Evolutionary conservation across 2,888 invertebrate genomes (phyloP).

Genomic region (Acanthoscelides obtectus): DNA sequence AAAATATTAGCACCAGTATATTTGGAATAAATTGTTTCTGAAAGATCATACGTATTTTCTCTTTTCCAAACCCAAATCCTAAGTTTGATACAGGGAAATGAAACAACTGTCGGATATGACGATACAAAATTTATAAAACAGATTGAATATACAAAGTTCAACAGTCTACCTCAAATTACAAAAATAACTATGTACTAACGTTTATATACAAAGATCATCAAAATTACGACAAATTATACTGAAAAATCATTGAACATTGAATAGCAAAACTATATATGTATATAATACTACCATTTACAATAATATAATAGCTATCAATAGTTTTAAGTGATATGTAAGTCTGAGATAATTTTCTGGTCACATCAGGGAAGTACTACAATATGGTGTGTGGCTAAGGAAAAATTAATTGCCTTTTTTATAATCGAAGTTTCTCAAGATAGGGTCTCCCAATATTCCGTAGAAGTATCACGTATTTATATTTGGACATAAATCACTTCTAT

Average conservation of each 20-base stretch:
- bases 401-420: no score
- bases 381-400: no score
- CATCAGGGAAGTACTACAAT: no score
- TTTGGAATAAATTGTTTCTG: background rate
- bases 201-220: background rate
- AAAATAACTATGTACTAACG: background rate
- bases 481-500: no score
- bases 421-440: no score
- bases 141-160: background rate
- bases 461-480: no score
- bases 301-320: background rate
- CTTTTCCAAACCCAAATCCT: no score
- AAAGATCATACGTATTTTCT: no score
- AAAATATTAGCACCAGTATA: background rate
- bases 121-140: background rate
- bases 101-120: background rate
- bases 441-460: no score
- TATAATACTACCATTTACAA: background rate
- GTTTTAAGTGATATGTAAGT: background rate
- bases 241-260: background rate
- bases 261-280: background rate
- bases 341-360: background rate
- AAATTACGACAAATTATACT: background rate
- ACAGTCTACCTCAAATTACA: background rate
- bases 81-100: background rate